Conservation (phyloP, 2,888 invertebrate species). For the Embidobia sp. region DNA sequence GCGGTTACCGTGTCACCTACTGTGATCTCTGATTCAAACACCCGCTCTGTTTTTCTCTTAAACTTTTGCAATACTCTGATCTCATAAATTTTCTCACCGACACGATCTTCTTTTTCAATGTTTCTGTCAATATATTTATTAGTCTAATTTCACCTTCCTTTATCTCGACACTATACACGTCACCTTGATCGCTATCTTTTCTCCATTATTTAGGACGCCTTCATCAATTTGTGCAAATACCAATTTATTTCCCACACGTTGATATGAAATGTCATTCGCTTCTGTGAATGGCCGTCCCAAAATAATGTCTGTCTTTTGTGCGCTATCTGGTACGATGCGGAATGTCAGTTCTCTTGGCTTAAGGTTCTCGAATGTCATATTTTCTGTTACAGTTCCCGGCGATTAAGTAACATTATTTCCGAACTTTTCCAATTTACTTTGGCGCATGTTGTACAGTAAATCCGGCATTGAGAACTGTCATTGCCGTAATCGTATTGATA, state of each 20-base stretch:
- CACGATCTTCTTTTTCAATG: no score
- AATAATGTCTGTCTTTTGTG: slow-evolving; percentile 30
- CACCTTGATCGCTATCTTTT: no score
- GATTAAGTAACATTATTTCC: slow-evolving; percentile 28
- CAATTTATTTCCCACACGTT: neutral
- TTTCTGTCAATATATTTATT: no score
- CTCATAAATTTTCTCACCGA: no score
- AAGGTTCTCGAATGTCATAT: slow-evolving; percentile 17
- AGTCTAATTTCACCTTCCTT: no score
- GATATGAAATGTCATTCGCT: neutral
- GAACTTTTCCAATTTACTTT: neutral
- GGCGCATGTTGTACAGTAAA: neutral
- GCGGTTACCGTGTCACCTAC: neutral
- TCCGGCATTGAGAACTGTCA: slow-evolving; percentile 13
- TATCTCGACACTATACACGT: no score
- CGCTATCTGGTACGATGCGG: slow-evolving; percentile 32
- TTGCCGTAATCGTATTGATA: slow-evolving; percentile 39
- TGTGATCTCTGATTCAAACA: no score
- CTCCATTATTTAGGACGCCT: no score
- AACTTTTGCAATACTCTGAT: no score
- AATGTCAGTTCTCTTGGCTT: slow-evolving; percentile 18
- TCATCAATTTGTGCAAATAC: neutral
- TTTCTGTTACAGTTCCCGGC: slow-evolving; percentile 19
- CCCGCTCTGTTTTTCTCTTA: no score
- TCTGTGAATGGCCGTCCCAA: slow-evolving; percentile 50